Base-by-base conservation (phyloP, 2,888 invertebrate genomes). In the Oligia fasciuncula region DNA sequence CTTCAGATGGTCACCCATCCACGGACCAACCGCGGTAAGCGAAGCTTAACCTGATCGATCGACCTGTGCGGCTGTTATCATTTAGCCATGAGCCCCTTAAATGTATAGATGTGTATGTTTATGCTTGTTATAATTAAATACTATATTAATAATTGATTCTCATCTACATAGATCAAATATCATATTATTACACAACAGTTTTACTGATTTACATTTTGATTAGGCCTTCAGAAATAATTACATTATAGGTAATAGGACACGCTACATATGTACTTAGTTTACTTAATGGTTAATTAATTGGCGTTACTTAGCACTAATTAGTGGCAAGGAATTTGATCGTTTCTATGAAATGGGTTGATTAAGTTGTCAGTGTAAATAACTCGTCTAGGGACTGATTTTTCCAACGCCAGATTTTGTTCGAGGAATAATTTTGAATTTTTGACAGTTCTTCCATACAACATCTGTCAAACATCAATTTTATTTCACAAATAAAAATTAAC, bases 261-360 rank as follows among this genome's bases (percentile, higher is more conserved):
- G 29, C 14, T 57, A 60, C 6, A 29, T 14, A 35, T 14, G 57
- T 29, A 29, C 2, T n/a, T 19, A 14, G 51, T 76, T 51, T 29
- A 29, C 29, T 29, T 63, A 11, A 29, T 76, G 57, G 73, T 66
- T 73, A 79, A 66, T 73, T 57, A 60, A 51, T 51, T 66, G 29
- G 40, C 3, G 40, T 73, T 43, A 73, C 51, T 79, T 60, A 49
- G 14, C 0, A 29, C 17, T 57, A 40, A 79, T 79, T 51, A 65
- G 23, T 17, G 40, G 19, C n/a, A 19, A n/a, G n/a, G 4, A 35
- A 54, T 70, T 54, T 23, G 49, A 35, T 35, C 4, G 54, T 54
- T 70, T 19, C 35, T 54, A 6, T 19, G 19, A n/a, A 51, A 19
- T 35, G 8, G 69, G 17, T 3, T 43, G 8, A 29, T 75, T 62